phyloP scores from a whole-genome alignment of 2,888 invertebrate species.

The Spialia ferax region DNA sequence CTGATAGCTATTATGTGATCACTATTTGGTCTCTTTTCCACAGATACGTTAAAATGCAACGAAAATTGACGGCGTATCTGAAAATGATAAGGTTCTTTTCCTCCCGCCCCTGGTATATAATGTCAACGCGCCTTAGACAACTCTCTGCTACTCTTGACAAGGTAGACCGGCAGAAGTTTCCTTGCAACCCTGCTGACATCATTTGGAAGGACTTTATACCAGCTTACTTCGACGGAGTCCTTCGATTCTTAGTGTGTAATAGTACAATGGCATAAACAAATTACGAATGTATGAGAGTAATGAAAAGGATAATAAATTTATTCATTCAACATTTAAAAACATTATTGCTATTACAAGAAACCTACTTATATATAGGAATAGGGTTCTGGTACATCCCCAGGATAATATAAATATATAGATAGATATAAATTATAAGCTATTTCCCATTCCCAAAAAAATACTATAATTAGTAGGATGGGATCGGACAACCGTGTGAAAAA shows the following conservation, averaged over 20 bases:
- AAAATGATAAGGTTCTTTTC: conserved; percentile 15
- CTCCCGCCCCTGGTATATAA: conserved; percentile 12
- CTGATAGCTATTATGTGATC: no score
- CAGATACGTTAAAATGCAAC: conserved; percentile 15
- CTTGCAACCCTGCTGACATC: conserved; percentile 4
- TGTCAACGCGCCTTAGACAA: not conserved
- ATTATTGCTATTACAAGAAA: no score
- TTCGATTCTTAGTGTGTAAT: not conserved
- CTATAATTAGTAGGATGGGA: no score
- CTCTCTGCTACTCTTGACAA: not conserved
- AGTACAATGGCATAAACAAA: not conserved
- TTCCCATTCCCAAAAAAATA: no score
- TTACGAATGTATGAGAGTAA: not conserved
- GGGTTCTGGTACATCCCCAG: no score
- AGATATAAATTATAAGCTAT: no score
- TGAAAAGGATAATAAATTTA: no score
- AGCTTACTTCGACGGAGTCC: conserved; percentile 2
- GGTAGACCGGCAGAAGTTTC: conserved; percentile 10
- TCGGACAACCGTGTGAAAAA: no score
- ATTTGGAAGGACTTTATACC: conserved; percentile 3
- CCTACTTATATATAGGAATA: no score
- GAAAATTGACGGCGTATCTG: not conserved
- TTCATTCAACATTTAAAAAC: no score
- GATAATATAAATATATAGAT: no score
- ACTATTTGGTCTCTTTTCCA: no score